Percentiles rank a stretch among this genome's conserved stretches.
Evolutionary conservation across 2,113 vertebrate genomes (phyloP).

Genomic region (Dendropsophus ebraccatus): DNA sequence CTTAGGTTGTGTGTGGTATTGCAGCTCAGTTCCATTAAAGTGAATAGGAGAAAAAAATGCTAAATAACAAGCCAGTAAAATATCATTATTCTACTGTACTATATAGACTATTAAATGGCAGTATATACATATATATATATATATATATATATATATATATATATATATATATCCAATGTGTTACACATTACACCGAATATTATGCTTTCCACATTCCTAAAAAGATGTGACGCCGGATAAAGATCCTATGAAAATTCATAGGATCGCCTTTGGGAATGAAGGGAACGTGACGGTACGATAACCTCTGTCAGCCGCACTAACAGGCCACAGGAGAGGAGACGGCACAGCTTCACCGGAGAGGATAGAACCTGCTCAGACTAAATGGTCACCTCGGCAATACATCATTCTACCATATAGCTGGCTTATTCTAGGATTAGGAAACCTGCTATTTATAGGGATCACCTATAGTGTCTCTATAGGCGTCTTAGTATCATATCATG

Average conservation of each 20-base stretch:
- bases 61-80: too few species aligned
- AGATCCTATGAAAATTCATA: not conserved
- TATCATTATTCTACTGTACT: too few species aligned
- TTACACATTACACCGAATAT: not conserved
- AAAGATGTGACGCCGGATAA: not conserved
- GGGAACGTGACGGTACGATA: not conserved
- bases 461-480: too few species aligned
- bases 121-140: too few species aligned
- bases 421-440: not conserved
- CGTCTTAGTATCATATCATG: too few species aligned
- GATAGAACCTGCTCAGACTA: not conserved
- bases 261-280: not conserved
- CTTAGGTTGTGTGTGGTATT: too few species aligned
- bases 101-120: too few species aligned
- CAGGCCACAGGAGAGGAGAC: not conserved
- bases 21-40: too few species aligned
- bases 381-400: not conserved
- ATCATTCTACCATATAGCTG: not conserved
- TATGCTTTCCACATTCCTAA: not conserved
- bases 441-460: too few species aligned
- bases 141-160: too few species aligned
- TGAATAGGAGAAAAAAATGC: too few species aligned
- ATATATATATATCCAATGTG: too few species aligned
- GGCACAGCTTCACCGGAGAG: not conserved
- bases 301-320: not conserved